A percentile compares a stretch with the other conserved stretches of the same genome.
These are phyloP conservation scores for Macaria liturata DNA, from an alignment of 2,888 invertebrate genomes.

Conservation along the genomic window DNA sequence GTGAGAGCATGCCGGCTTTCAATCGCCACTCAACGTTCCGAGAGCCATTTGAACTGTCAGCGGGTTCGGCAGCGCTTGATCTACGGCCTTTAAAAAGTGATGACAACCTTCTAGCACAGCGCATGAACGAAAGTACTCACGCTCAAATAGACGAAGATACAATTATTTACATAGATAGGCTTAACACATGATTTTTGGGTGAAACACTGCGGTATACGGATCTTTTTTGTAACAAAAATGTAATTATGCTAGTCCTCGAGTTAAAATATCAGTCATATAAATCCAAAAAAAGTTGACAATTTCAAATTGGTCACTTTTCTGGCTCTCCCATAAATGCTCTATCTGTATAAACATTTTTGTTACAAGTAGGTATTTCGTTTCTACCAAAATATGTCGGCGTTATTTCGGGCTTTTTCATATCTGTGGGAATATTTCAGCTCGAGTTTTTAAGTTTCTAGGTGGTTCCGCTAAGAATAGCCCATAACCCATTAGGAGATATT, in stretches of 20 bases:
- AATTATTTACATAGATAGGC: too few relatives aligned
- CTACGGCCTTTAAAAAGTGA: constrained; percentile 64
- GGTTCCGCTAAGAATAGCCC: constrained; percentile 20
- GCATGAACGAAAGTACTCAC: constrained; percentile 14
- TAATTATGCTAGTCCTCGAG: too few relatives aligned
- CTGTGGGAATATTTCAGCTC: constrained; percentile 17
- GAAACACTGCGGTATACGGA: too few relatives aligned
- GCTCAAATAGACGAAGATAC: too few relatives aligned
- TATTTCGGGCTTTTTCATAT: constrained; percentile 24
- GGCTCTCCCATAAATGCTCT: too few relatives aligned
- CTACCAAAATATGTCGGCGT: constrained; percentile 12
- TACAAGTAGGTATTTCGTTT: neutral
- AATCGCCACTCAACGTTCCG: constrained; percentile 62
- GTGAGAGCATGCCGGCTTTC: constrained; percentile 49
- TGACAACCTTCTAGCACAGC: constrained; percentile 51
- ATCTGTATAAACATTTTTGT: neutral
- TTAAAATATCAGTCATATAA: too few relatives aligned
- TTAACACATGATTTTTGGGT: too few relatives aligned
- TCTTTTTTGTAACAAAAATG: too few relatives aligned
- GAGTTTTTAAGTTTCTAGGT: constrained; percentile 11
- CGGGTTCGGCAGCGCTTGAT: constrained; percentile 56
- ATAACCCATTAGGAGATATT: constrained; percentile 20
- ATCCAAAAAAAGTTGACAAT: too few relatives aligned
- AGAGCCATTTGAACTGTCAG: constrained; percentile 67
- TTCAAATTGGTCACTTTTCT: too few relatives aligned